Evolutionary conservation across 35 echinoderm and acorn worm species (phyloP), one percentile per base, ranked within the genome.

Genomic region (Strongylocentrotus purpuratus): DNA sequence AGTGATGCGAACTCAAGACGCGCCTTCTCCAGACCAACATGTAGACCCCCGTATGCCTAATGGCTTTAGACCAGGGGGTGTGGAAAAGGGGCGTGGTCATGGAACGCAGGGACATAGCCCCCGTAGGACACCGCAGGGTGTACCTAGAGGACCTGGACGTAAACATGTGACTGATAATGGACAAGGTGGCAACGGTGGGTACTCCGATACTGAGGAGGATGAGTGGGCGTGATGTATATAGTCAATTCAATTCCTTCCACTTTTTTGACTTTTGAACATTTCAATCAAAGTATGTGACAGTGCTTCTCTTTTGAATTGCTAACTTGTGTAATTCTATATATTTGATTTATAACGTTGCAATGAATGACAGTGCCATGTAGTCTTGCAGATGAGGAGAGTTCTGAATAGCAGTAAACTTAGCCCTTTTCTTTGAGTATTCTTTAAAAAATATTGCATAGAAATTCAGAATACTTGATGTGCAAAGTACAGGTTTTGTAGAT

Each of bases 31-130:
- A 4, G 95, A 96, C 90, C 95, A 88, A 32, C 94, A 95, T 48
- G 93, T 96, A 8, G 98, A 99, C 94, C 98, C 96, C 48, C 86
- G 96, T 90, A 92, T 99, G 92, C 98, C 97, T 50, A 99, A 99
- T 86, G 98, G 98, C 15, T 97, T 97, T 94, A 78, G 98, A 95
- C 95, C 96, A 65, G 96, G 96, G 25, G 95, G 93, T 48, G 94
- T 96, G 45, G 95, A 95, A 41, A 99, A 97, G 87, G 98, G 98
- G 90, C 94, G 98, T 90, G 98, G 98, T 45, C 98, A 99, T 95
- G 98, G 98, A 9, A 99, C 97, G 71, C 98, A 99, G 87, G 97
- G 96, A 32, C 98, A 99, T 48, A 97, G 95, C 94, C 98, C 98
- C n/a, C 97, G 97, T 33, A 94, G 97, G 78, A 94, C 98, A 48